Base-by-base conservation (phyloP, 2,888 invertebrate genomes). In the Gari tellinella region DNA sequence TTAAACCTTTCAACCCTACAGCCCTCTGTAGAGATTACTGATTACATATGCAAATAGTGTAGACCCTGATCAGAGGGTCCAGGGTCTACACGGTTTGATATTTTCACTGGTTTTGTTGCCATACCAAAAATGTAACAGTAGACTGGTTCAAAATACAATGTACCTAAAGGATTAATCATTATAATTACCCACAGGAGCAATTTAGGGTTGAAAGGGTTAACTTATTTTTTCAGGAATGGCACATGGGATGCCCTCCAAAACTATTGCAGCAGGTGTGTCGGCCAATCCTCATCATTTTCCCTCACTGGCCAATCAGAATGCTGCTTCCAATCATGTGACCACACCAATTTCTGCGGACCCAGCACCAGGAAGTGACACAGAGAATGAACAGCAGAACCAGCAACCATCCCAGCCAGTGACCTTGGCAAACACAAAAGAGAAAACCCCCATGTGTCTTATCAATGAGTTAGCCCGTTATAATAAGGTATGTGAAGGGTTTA, bases 361-460 rank as follows among this genome's bases (percentile, higher is more conserved):
- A 4, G 21, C 37, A 38, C 48, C 19, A 12, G 51, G 61, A 41
- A 68, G 52, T 51, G 72, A 51, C n/a, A 46, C 37, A 19, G 49
- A 49, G 52, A 25, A 17, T 23, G 52, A 48, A 1, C 65, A 55
- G 21, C 57, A 56, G 46, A n/a, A n/a, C n/a, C 52, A 51, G 43
- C 8, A 23, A 58, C 21, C 38, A 45, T 23, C 40, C 25, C 23
- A 58, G 62, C 10, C 31, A 31, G 31, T 31, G 41, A 72, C 64
- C 78, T 87, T 91, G 91, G 90, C 91, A 90, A 91, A 91, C 90
- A 90, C 90, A 86, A 91, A 91, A 90, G 91, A 91, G 94, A 99
- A 99, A 94, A 99, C 99, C 86, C 98, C 99, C 80, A 99, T 99
- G 99, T 99, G 98, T 94, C 95, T 98, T 93, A 96, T 99, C 90